Evolutionary conservation across 2,113 vertebrate genomes (phyloP), one percentile per base, ranked within the genome.

Genomic region (Peromyscus leucopus): DNA sequence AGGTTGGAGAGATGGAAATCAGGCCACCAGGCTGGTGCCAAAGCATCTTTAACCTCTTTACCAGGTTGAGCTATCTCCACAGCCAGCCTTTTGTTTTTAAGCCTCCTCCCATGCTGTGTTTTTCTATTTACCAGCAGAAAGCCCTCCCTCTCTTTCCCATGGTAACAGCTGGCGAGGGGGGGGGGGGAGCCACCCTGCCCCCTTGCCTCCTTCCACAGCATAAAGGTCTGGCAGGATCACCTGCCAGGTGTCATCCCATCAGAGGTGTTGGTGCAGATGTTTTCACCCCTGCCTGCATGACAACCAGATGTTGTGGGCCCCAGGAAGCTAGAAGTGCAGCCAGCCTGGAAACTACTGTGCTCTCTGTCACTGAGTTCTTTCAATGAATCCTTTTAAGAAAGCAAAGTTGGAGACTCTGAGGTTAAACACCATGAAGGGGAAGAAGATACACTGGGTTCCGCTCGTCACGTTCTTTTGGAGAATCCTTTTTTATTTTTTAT

Each of bases 111-210:
- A 39, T 33, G 69, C 33, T 69, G 0, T 0, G 39, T 65, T 90
- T 82, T 59, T 72, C 79, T 39, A 89, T 21, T 85, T 59, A 4
- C 69, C 63, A 36, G 57, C 31, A 96, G 91, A 79, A 63, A 95
- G 90, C 31, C 72, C 46, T 33, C 65, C 42, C 26, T 67, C 39
- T 85, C 22, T 1, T 91, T 89, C 51, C 75, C 93, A 57, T 2
- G 72, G 91, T 42, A 96, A 91, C 59, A 72, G 93, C 80, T 26
- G 31, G n/a, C n/a, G n/a, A n/a, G n/a, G n/a, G n/a, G n/a, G n/a
- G 46, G 61, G 90, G 16, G 59, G 0, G 19, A 10, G 36, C 31
- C 5, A 3, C 19, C 92, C 94, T 33, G 0, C 78, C 28, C 69
- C 67, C 63, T 83, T 24, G 69, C 46, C 59, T 82, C 63, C 88